Evolutionary conservation across 2,797 vertebrate species (phyloP).

Genomic region (Lophotriccus pileatus): DNA sequence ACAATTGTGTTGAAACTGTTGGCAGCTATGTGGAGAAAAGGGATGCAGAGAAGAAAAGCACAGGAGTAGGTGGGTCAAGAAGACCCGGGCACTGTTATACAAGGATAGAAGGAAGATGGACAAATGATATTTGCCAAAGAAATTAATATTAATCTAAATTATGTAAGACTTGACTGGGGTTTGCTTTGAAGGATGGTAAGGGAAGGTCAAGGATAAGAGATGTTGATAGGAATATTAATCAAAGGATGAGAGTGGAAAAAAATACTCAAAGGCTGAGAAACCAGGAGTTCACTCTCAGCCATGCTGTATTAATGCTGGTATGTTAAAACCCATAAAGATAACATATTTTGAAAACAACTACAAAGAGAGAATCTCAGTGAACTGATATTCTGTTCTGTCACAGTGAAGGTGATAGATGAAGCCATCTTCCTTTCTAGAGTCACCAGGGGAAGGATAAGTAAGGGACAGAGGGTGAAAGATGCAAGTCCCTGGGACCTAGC

Average conservation of each 20-base stretch:
- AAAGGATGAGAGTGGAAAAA: neutral
- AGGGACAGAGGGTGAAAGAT: neutral
- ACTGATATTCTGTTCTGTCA: neutral
- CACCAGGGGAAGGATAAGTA: neutral
- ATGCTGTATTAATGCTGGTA: neutral
- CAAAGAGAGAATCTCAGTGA: neutral
- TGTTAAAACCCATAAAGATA: neutral
- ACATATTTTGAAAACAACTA: neutral
- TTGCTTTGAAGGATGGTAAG: neutral
- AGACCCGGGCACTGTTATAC: neutral
- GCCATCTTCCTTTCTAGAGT: neutral
- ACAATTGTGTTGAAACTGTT: neutral
- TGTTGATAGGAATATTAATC: neutral
- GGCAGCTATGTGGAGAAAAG: neutral
- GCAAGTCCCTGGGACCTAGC: neutral
- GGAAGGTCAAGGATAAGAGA: neutral
- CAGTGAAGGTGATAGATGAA: neutral
- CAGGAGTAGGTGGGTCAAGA: neutral
- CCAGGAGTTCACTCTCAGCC: neutral
- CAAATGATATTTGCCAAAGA: rapidly evolving
- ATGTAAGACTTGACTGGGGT: neutral
- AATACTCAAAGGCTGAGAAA: neutral
- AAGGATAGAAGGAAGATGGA: neutral
- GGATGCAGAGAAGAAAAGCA: neutral
- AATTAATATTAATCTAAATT: neutral